Percentiles rank a stretch among this genome's conserved stretches.
Evolutionary conservation across 2,888 invertebrate species (phyloP).

Genomic region (Frankliniella intonsa): DNA sequence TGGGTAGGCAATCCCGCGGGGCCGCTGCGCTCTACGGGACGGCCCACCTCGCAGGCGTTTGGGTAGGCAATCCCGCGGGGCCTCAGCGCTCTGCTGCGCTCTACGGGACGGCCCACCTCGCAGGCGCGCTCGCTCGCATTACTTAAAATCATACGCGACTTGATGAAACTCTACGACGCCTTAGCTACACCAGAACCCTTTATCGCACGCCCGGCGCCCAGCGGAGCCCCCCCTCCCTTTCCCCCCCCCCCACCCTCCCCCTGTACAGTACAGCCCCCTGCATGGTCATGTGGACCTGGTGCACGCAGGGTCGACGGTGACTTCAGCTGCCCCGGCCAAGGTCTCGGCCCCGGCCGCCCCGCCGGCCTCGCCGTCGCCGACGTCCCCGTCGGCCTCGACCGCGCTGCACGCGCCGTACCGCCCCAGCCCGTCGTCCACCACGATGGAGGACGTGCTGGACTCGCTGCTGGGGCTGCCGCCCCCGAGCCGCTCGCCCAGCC

Average conservation of each 20-base stretch:
- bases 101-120: too few species aligned
- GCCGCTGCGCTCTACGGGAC: too few species aligned
- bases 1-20: too few species aligned
- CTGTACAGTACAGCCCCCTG: neutral
- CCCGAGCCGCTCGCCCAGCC: slow-evolving; percentile 69
- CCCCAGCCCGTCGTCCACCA: slow-evolving; percentile 76
- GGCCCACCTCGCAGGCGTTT: too few species aligned
- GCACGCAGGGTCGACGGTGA: neutral
- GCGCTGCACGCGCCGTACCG: slow-evolving; percentile 41
- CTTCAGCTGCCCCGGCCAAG: neutral
- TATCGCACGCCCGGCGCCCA: neutral
- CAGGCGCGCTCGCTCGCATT: too few species aligned
- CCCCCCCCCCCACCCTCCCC: neutral
- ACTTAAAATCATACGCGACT: too few species aligned
- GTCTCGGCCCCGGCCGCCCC: neutral
- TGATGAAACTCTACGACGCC: too few species aligned
- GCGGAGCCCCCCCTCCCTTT: neutral
- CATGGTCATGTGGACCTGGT: slow-evolving; percentile 9
- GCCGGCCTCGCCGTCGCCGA: neutral
- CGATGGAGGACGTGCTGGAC: slow-evolving; percentile 89
- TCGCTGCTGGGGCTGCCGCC: slow-evolving; percentile 83
- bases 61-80: too few species aligned
- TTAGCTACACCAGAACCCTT: too few species aligned
- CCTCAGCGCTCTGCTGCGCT: too few species aligned
- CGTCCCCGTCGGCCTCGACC: neutral